Evolutionary conservation across 1,140 invertebrate genomes (phyloP), one percentile per base, ranked within the genome.

Genomic region (Anagrus nilaparvatae): DNA sequence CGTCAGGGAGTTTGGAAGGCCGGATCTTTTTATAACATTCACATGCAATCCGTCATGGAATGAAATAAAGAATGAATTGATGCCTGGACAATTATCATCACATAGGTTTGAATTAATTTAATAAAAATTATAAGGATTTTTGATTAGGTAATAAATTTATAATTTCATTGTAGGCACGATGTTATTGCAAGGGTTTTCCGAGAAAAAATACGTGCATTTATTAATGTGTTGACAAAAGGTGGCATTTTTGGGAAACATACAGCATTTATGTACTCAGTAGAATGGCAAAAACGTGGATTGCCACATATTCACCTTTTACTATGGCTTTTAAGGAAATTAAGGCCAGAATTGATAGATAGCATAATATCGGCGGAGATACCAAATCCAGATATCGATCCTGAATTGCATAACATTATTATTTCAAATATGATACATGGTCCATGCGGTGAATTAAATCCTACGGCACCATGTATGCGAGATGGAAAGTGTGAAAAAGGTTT

Each of bases 351-450:
- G 16, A 53, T 67, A 32, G 58, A 52, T 42, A 43, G 59, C 20
- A 49, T 72, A 8, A 70, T 75, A 45, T 70, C 44, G 30, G 72
- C 70, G 3, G 72, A 76, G 64, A 67, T 78, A 43, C 71, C 75
- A 25, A 59, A 75, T 64, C 34, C 33, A n/a, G n/a, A n/a, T n/a
- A n/a, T n/a, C n/a, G n/a, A n/a, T n/a, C n/a, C n/a, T n/a, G n/a
- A n/a, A n/a, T n/a, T n/a, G n/a, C n/a, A n/a, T n/a, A n/a, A n/a
- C n/a, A n/a, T n/a, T n/a, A n/a, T n/a, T n/a, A n/a, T n/a, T n/a
- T n/a, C n/a, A n/a, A n/a, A n/a, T n/a, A n/a, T n/a, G n/a, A n/a
- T n/a, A n/a, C n/a, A n/a, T n/a, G n/a, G n/a, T n/a, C n/a, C n/a
- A n/a, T n/a, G n/a, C n/a, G n/a, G n/a, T n/a, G n/a, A n/a, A n/a